These are phyloP conservation scores for Drosophila bocqueti DNA, from an alignment of 1,140 invertebrate species.

Conservation along the genomic window DNA sequence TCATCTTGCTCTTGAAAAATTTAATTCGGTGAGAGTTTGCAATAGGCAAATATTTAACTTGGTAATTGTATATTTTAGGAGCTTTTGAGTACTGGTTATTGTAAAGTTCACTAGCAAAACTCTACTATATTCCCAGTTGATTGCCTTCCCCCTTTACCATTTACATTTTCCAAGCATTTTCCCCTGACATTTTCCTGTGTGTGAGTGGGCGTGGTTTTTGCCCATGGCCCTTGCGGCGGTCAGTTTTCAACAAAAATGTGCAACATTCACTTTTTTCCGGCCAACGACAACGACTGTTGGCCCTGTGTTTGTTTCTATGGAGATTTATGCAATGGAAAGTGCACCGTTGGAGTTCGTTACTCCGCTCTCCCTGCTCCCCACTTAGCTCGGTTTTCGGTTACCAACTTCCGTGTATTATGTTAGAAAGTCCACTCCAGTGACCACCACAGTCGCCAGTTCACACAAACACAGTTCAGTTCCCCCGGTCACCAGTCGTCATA, in stretches of 20 bases:
- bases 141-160: not conserved
- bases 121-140: not conserved
- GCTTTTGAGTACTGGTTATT: not conserved
- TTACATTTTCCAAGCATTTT: constrained; percentile 5
- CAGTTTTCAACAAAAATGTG: constrained; percentile 46
- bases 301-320: constrained; percentile 31
- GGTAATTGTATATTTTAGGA: not conserved
- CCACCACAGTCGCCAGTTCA: constrained; percentile 16
- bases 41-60: not conserved
- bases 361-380: constrained; percentile 10
- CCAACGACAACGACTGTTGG: constrained; percentile 13
- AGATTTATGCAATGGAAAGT: constrained; percentile 70
- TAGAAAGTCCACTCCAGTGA: constrained; percentile 62
- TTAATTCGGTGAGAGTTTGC: too few relatives aligned
- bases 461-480: constrained; percentile 14
- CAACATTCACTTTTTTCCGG: constrained; percentile 65
- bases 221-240: constrained; percentile 41
- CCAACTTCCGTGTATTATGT: constrained; percentile 81
- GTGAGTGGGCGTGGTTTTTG: constrained; percentile 37
- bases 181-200: constrained; percentile 6
- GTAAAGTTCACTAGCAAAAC: not conserved
- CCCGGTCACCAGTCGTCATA: constrained; percentile 13
- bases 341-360: constrained; percentile 45
- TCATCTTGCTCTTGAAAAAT: too few relatives aligned
- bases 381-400: constrained; percentile 68